Evolutionary conservation across 1,140 invertebrate genomes (phyloP).

Genomic region (Zaprionus ornatus): DNA sequence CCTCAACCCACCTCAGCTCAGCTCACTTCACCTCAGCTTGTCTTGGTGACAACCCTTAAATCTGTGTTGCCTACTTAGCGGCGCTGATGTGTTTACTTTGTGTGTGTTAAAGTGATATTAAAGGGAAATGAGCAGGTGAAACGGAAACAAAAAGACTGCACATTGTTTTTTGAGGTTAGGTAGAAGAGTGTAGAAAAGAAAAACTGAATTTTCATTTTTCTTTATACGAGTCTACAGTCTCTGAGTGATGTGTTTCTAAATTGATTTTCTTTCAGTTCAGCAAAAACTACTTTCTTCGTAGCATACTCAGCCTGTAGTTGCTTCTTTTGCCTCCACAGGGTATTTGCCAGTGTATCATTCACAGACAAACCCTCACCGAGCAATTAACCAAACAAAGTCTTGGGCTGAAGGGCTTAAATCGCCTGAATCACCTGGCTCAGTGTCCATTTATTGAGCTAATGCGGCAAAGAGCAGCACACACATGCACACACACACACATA

Average conservation of each 20-base stretch:
- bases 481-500: neutral
- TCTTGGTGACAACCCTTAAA: conserved; percentile 32
- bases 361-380: neutral
- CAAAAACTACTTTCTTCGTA: too few relatives aligned
- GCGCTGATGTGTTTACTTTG: conserved; percentile 5
- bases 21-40: neutral
- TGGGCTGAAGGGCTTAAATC: neutral
- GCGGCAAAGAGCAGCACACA: conserved; percentile 34
- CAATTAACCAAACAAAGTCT: conserved; percentile 1
- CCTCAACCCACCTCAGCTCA: neutral
- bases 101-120: neutral
- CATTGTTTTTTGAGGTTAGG: too few relatives aligned
- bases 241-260: too few relatives aligned
- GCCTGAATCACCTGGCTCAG: neutral
- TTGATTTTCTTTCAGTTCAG: too few relatives aligned
- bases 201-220: too few relatives aligned
- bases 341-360: neutral
- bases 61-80: conserved; percentile 38
- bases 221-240: too few relatives aligned
- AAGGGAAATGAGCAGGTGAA: neutral
- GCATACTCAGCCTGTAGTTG: neutral
- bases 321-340: neutral
- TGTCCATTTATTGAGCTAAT: conserved; percentile 10
- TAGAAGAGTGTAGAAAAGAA: too few relatives aligned
- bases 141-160: too few relatives aligned